Conservation (phyloP, 1,140 invertebrate species). For the Lasaia peninsularis region DNA sequence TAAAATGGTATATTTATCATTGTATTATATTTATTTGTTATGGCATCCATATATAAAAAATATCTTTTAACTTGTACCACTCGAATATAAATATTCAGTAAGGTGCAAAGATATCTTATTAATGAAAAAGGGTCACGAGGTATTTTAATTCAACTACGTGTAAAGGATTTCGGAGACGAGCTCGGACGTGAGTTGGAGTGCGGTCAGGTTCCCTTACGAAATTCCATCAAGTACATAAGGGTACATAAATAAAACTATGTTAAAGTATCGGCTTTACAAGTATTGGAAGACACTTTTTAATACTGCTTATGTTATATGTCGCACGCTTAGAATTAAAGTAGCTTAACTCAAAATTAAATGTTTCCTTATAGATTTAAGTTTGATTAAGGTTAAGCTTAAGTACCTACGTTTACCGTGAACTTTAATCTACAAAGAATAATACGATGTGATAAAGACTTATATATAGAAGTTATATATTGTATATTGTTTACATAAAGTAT, state of each 20-base stretch:
- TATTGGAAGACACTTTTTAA: not conserved
- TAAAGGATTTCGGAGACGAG: conserved; percentile 56
- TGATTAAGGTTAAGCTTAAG: no score
- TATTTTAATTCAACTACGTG: conserved; percentile 77
- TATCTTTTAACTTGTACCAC: conserved; percentile 28
- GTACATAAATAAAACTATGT: conserved; percentile 8
- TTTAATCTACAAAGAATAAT: no score
- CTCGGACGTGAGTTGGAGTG: conserved; percentile 36
- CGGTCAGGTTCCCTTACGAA: conserved; percentile 22
- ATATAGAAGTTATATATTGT: no score
- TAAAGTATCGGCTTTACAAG: not conserved
- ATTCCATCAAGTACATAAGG: not conserved
- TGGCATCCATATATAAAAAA: no score
- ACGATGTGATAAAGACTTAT: no score
- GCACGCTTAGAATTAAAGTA: no score
- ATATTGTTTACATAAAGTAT: no score
- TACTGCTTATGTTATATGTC: not conserved
- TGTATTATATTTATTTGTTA: no score
- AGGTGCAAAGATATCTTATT: conserved; percentile 71
- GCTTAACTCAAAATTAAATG: no score
- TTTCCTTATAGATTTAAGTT: no score
- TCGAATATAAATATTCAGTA: conserved; percentile 68
- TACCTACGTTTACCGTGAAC: no score
- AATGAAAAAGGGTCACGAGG: conserved; percentile 75
- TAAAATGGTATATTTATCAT: no score